Evolutionary conservation across 2,888 invertebrate genomes (phyloP).

Genomic region (Aphodius granarius): DNA sequence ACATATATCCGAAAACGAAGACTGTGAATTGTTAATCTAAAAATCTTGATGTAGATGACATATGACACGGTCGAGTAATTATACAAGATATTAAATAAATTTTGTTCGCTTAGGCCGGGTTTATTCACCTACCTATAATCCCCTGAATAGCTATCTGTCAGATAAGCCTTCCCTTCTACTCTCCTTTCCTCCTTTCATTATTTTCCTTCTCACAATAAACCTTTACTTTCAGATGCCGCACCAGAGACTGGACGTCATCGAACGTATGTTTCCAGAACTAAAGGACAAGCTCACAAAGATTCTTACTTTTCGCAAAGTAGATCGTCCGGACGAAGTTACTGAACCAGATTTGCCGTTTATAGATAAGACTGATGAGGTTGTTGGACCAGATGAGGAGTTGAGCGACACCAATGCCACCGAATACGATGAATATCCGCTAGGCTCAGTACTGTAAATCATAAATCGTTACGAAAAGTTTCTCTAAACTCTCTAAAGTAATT

Average conservation of each 20-base stretch:
- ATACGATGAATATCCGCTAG: conserved; percentile 9
- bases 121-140: too few relatives aligned
- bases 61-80: not conserved
- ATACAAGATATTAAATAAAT: not conserved
- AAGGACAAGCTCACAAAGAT: conserved; percentile 6
- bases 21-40: not conserved
- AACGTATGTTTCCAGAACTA: conserved; percentile 23
- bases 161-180: not conserved
- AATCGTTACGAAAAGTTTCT: not conserved
- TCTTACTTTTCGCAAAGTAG: conserved; percentile 14
- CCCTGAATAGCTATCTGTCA: not conserved
- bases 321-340: not conserved
- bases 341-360: not conserved
- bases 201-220: conserved; percentile 9
- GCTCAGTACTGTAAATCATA: not conserved
- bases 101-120: too few relatives aligned
- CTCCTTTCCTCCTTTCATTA: not conserved
- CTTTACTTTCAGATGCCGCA: conserved; percentile 15
- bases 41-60: not conserved
- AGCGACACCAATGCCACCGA: not conserved
- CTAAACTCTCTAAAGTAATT: not conserved
- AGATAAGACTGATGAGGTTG: not conserved
- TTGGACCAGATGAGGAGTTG: not conserved
- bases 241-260: conserved; percentile 20
- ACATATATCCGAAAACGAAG: too few relatives aligned